Evolutionary conservation across 53 echinoderm and acorn worm genomes (phyloP).

Genomic region (Antedon mediterranea): DNA sequence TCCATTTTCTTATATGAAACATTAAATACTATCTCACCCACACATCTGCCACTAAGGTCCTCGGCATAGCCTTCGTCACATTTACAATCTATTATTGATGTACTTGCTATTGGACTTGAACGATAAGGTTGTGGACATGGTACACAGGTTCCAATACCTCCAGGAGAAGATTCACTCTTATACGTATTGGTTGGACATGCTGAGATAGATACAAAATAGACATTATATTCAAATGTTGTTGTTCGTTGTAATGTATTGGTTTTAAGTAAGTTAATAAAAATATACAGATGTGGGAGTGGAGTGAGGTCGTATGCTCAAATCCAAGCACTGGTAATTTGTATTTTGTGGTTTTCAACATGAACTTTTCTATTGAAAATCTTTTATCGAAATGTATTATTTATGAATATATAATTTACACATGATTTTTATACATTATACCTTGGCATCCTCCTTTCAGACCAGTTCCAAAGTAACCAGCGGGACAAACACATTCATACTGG

Average conservation of each 20-base stretch:
- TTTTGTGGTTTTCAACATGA: too few species aligned
- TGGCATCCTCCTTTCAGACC: slow-evolving; percentile 61
- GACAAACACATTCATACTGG: slow-evolving; percentile 88
- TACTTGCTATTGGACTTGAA: slow-evolving; percentile 45
- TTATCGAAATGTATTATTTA: too few species aligned
- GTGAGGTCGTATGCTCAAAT: too few species aligned
- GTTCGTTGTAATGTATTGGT: too few species aligned
- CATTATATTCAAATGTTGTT: too few species aligned
- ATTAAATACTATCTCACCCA: slow-evolving; percentile 27
- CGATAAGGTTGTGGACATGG: slow-evolving; percentile 77
- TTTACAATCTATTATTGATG: slow-evolving; percentile 26
- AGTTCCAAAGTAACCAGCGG: slow-evolving; percentile 64
- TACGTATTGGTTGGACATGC: slow-evolving; percentile 75
- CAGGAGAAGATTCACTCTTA: slow-evolving; percentile 49
- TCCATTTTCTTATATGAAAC: too few species aligned
- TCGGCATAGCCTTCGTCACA: slow-evolving; percentile 55
- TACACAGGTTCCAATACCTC: slow-evolving; percentile 68
- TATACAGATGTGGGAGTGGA: too few species aligned
- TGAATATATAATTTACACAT: too few species aligned
- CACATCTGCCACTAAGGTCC: slow-evolving; percentile 20
- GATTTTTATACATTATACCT: too few species aligned
- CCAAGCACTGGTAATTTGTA: too few species aligned
- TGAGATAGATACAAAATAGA: slow-evolving; percentile 9
- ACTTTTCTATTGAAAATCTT: too few species aligned
- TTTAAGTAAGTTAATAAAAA: too few species aligned